phyloP scores from a whole-genome alignment of 2,113 vertebrate species.

The Anguilla rostrata region DNA sequence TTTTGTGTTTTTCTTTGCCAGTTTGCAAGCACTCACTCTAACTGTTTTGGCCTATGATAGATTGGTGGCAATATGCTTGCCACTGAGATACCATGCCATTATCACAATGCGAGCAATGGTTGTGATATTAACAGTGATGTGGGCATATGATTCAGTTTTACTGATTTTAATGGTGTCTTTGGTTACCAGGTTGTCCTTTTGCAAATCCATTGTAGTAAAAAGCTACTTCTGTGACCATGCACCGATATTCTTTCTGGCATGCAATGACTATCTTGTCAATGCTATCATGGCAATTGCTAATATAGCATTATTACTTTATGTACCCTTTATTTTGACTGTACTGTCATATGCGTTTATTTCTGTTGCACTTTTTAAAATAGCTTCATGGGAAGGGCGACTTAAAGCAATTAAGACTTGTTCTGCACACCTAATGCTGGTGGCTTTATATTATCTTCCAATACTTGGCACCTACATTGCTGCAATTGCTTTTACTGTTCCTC shows the following conservation, averaged over 20 bases:
- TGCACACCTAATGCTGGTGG: neutral
- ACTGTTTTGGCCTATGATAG: slow-evolving; percentile 18
- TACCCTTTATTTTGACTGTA: too few relatives aligned
- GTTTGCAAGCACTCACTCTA: slow-evolving; percentile 11
- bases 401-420: too few relatives aligned
- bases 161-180: too few relatives aligned
- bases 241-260: neutral
- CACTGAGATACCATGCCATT: too few relatives aligned
- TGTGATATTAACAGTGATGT: too few relatives aligned
- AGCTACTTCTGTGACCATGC: slow-evolving; percentile 1
- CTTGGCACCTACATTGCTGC: slow-evolving; percentile 12
- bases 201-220: neutral
- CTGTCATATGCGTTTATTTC: too few relatives aligned
- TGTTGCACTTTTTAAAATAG: too few relatives aligned
- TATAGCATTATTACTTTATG: neutral
- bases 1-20: neutral
- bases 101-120: too few relatives aligned
- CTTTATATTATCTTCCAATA: slow-evolving; percentile 32
- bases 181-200: too few relatives aligned
- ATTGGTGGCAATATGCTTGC: neutral
- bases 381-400: too few relatives aligned
- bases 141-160: too few relatives aligned
- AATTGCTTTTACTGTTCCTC: neutral
- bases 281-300: neutral
- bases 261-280: slow-evolving; percentile 12